phyloP scores from a whole-genome alignment of 2,113 vertebrate genomes.

The Anolis carolinensis region DNA sequence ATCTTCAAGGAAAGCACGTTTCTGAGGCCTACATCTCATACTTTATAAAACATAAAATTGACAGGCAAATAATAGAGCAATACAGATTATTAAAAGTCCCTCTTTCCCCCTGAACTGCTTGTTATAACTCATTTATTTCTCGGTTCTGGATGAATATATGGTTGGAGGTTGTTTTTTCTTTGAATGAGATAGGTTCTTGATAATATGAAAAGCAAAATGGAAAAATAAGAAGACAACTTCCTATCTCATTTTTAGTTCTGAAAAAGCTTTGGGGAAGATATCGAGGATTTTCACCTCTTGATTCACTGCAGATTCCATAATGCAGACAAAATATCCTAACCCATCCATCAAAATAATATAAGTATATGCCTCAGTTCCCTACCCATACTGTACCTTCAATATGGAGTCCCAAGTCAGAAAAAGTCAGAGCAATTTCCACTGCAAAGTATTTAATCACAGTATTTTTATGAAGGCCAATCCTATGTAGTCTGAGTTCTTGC shows the following conservation, averaged over 20 bases:
- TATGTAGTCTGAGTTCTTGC: too few species aligned
- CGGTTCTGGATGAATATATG: slow-evolving; percentile 16
- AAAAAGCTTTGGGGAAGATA: neutral
- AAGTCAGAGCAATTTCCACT: too few species aligned
- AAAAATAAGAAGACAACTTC: neutral
- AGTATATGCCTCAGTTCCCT: too few species aligned
- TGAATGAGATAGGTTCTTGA: neutral
- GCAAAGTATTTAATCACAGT: too few species aligned
- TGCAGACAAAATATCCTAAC: neutral
- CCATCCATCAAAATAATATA: too few species aligned
- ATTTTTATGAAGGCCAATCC: too few species aligned
- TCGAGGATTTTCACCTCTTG: neutral
- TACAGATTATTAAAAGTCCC: slow-evolving; percentile 56
- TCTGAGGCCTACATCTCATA: slow-evolving; percentile 14
- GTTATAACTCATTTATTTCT: slow-evolving; percentile 25
- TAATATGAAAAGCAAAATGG: slow-evolving; percentile 7
- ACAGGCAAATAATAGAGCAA: slow-evolving; percentile 48
- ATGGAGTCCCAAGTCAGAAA: too few species aligned
- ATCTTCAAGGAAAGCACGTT: slow-evolving; percentile 47
- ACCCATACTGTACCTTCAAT: too few species aligned
- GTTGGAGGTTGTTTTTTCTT: slow-evolving; percentile 22
- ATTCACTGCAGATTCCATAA: neutral
- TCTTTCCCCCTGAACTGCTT: slow-evolving; percentile 28
- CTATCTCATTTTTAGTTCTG: neutral
- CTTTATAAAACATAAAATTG: slow-evolving; percentile 46